Evolutionary conservation across 2,113 vertebrate genomes (phyloP), one percentile per base, ranked within the genome.

Genomic region (Corythaeola cristata): DNA sequence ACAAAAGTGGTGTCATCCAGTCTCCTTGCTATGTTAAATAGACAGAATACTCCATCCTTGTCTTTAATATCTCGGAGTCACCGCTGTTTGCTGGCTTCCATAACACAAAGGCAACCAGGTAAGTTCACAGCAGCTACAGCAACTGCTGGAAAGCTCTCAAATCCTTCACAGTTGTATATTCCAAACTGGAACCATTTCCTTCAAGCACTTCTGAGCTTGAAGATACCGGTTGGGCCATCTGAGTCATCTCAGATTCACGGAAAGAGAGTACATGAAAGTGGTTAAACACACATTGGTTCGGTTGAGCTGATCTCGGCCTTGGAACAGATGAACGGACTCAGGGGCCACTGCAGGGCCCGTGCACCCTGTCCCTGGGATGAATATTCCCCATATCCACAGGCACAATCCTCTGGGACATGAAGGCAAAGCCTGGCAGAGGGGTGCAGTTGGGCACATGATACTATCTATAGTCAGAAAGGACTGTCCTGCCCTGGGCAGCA

Each of bases 231-330:
- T 33, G 37, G 27, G 50, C 33, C 39, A 56, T 55, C 11, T 6
- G 0, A 45, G 8, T 44, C 12, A 47, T 28, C 78, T 58, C 50
- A 64, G 75, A 63, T 8, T 5, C 5, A 3, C 3, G 37, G 8
- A 14, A 32, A 2, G 53, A 52, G 32, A 63, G 12, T 2, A 66
- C 1, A 1, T 2, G 8, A 66, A 26, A 83, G 45, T 1, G 0
- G 18, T 44, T 37, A 28, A 69, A 45, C 20, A 20, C 8, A 12
- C 1, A 0, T 20, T 5, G 20, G 11, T 35, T n/a, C 24, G 9
- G 21, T 27, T 59, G 64, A 59, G 33, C 39, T 53, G 33, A 22
- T 77, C 77, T 45, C 37, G 69, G 69, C 22, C 49, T 28, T 50
- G n/a, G 55, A 69, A 69, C 55, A 71, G 32, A 24, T 3, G 8